Percentiles rank a stretch among this genome's conserved stretches.
phyloP scores from a whole-genome alignment of 2,113 vertebrate species.

The Anoura caudifer region DNA sequence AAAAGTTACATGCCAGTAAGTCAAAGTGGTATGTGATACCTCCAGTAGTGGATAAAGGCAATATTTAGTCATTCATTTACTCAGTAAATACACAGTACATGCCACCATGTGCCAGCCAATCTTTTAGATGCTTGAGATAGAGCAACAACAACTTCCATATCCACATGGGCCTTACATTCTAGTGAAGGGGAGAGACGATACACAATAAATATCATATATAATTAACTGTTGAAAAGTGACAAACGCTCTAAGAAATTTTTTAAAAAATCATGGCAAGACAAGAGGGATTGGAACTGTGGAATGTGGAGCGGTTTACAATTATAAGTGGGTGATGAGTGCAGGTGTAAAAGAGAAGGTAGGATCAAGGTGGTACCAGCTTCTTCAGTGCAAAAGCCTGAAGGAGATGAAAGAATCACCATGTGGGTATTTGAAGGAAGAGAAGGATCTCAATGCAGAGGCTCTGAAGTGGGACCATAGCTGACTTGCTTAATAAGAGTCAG shows the following conservation, averaged over 20 bases:
- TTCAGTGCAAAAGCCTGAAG: background rate
- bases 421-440: background rate
- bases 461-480: background rate
- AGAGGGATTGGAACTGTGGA: background rate
- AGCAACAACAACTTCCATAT: background rate
- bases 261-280: background rate
- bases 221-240: background rate
- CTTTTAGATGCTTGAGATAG: background rate
- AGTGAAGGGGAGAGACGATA: background rate
- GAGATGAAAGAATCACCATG: background rate
- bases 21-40: background rate
- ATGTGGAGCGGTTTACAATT: background rate
- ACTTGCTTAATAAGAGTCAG: background rate
- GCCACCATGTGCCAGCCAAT: background rate
- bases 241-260: background rate
- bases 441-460: background rate
- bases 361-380: background rate
- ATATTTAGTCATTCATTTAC: background rate
- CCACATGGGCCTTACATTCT: background rate
- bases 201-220: background rate
- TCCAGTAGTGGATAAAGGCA: background rate
- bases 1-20: background rate
- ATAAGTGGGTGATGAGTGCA: background rate
- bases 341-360: background rate
- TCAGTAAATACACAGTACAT: background rate